Evolutionary conservation across 2,888 invertebrate genomes (phyloP).

Genomic region (Norana najaformis): DNA sequence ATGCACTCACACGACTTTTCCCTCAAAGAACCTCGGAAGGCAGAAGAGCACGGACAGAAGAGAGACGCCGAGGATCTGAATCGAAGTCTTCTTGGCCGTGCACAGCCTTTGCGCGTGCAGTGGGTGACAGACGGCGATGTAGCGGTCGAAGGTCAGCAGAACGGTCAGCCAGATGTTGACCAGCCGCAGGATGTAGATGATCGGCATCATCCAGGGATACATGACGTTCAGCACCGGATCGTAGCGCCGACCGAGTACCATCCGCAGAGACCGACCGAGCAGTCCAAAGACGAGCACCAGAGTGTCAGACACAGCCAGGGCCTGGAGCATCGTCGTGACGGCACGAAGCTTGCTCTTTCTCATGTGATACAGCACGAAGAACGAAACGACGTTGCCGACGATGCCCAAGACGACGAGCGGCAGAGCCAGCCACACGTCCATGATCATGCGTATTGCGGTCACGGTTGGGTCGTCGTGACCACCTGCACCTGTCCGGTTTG

Average conservation of each 20-base stretch:
- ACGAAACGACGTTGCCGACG: slow-evolving; percentile 39
- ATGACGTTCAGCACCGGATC: not conserved
- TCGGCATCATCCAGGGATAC: slow-evolving; percentile 19
- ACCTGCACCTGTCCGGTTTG: not conserved
- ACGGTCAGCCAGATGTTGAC: slow-evolving; percentile 37
- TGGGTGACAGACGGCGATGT: slow-evolving; percentile 39
- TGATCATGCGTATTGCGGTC: slow-evolving; percentile 24
- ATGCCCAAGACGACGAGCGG: slow-evolving; percentile 40
- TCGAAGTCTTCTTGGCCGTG: not conserved
- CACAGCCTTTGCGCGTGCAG: slow-evolving; percentile 20
- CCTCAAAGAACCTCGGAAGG: slow-evolving; percentile 36
- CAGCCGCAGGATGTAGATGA: slow-evolving; percentile 27
- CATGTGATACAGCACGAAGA: slow-evolving; percentile 32
- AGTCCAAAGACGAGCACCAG: slow-evolving; percentile 28
- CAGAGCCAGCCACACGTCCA: slow-evolving; percentile 36
- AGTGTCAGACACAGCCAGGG: slow-evolving; percentile 36
- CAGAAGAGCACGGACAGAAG: slow-evolving; percentile 30
- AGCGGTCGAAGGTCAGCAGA: slow-evolving; percentile 38
- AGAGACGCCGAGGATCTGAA: slow-evolving; percentile 20
- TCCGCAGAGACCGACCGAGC: slow-evolving; percentile 26
- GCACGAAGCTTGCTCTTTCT: slow-evolving; percentile 32
- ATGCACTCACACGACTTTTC: slow-evolving; percentile 29
- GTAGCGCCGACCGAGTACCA: not conserved
- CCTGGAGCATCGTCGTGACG: slow-evolving; percentile 32
- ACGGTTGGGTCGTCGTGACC: slow-evolving; percentile 23